Evolutionary conservation across 1,140 invertebrate species (phyloP), one percentile per base, ranked within the genome.

Genomic region (Calephelis virginiensis): DNA sequence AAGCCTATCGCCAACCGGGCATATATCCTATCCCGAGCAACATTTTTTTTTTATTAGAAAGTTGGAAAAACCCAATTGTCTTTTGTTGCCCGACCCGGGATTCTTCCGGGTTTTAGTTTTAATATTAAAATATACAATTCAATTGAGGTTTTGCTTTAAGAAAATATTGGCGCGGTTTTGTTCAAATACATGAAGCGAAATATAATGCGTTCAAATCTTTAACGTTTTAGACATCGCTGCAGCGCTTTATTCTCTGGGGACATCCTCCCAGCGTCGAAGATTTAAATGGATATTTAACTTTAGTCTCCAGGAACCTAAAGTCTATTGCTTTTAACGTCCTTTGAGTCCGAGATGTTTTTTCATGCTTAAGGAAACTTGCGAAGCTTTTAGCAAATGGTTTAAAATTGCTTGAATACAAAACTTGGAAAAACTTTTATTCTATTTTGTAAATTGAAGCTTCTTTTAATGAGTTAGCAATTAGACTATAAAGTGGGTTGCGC

Each of bases 281-380:
- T 89, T 88, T 89, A 90, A 90, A 90, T 89, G 85, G 86, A 90
- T 90, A 89, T 89, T 90, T 89, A 90, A 90, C 84, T 88, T 89
- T 82, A 84, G 81, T 88, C 86, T 90, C 82, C 79, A 81, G 81
- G 78, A 89, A 86, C 86, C 82, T 77, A 82, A 86, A 90, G 81
- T 89, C 88, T 86, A 86, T 89, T 89, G 83, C 81, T 82, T 83
- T 81, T 81, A 75, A 78, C 77, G 78, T 81, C 78, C 77, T 82
- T 73, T 62, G 71, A 73, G 76, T 79, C 74, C 67, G 64, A 75
- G 74, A 73, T 74, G 68, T 82, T 85, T 85, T 84, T 85, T 78
- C 40, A 71, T 76, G 76, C 67, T 69, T 66, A 78, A 67, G 70
- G 72, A 77, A 85, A 85, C 82, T 87, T 77, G 77, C 72, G 70